Evolutionary conservation across 2,113 vertebrate genomes (phyloP).

Genomic region (Nymphicus hollandicus): DNA sequence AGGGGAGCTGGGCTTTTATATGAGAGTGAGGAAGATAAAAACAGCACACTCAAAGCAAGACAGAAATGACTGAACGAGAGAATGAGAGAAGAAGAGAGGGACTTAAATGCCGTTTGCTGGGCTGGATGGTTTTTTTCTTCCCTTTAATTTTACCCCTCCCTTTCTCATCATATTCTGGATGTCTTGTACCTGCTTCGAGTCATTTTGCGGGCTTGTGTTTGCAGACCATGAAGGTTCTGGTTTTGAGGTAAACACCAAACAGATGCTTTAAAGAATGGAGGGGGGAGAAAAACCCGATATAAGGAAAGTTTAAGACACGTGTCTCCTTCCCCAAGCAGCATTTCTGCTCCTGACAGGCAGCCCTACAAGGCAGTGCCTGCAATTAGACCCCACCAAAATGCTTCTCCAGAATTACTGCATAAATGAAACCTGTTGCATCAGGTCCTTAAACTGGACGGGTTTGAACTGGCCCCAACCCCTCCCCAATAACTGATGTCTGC

Average conservation of each 20-base stretch:
- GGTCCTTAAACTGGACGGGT: background rate
- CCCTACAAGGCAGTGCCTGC: background rate
- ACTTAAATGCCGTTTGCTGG: conserved; percentile 56
- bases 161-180: background rate
- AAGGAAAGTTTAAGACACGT: background rate
- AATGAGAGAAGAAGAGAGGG: conserved; percentile 27
- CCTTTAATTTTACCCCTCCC: background rate
- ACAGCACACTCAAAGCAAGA: conserved; percentile 45
- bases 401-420: background rate
- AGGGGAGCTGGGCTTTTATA: conserved; percentile 52
- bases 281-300: background rate
- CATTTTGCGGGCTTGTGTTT: background rate
- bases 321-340: background rate
- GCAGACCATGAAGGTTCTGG: background rate
- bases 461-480: background rate
- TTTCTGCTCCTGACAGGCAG: background rate
- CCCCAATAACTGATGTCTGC: background rate
- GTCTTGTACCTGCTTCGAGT: conserved; percentile 3
- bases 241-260: background rate
- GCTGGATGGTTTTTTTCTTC: background rate
- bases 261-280: background rate
- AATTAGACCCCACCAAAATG: background rate
- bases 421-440: background rate
- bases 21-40: conserved; percentile 58
- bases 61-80: conserved; percentile 53